phyloP scores from a whole-genome alignment of 2,888 invertebrate genomes.

The Chromoteleia sp. region DNA sequence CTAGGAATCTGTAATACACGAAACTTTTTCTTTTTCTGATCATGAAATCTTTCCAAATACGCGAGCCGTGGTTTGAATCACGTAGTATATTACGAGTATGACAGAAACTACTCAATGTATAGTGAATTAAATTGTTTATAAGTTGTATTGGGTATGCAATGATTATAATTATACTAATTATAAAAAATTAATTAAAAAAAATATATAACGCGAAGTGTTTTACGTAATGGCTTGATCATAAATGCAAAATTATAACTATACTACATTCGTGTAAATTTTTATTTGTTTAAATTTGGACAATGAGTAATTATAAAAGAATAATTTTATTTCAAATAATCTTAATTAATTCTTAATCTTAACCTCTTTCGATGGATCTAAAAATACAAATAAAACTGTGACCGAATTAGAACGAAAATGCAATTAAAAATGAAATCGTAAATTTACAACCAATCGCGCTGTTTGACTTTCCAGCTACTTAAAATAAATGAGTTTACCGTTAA shows the following conservation, averaged over 20 bases:
- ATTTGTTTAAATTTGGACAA: too few relatives aligned
- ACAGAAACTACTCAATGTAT: slow-evolving; percentile 7
- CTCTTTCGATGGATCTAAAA: neutral
- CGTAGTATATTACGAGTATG: slow-evolving; percentile 15
- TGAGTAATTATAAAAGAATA: too few relatives aligned
- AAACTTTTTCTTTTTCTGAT: slow-evolving; percentile 44
- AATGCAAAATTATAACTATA: too few relatives aligned
- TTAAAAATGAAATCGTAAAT: slow-evolving; percentile 6
- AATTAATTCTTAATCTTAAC: too few relatives aligned
- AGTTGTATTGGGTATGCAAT: neutral
- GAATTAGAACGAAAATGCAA: neutral
- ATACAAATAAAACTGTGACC: neutral
- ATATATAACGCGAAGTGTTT: neutral
- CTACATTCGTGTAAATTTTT: too few relatives aligned
- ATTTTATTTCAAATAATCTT: too few relatives aligned
- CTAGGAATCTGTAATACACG: slow-evolving; percentile 21
- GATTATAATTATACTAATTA: neutral
- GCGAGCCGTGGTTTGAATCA: neutral
- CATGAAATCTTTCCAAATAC: slow-evolving; percentile 25
- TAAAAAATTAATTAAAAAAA: too few relatives aligned
- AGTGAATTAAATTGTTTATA: neutral
- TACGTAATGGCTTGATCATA: neutral
- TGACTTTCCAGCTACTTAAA: slow-evolving; percentile 5
- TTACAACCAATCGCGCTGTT: slow-evolving; percentile 10
- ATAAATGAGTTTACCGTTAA: slow-evolving; percentile 19